Percentiles rank a stretch among this genome's conserved stretches.
Evolutionary conservation across 2,797 vertebrate genomes (phyloP).

Genomic region (Loris lydekkerianus): DNA sequence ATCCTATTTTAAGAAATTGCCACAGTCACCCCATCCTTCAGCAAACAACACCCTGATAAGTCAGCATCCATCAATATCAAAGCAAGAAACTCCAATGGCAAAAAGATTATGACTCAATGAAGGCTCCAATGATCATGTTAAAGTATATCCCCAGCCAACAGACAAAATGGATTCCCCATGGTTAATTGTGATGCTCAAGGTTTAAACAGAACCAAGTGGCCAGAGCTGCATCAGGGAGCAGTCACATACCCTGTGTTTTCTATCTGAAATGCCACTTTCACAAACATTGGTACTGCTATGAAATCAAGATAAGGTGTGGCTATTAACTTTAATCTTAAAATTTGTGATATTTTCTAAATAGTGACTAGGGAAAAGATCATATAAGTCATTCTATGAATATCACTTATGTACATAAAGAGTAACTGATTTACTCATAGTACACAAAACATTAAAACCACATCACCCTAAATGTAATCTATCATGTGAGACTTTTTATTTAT

Average conservation of each 20-base stretch:
- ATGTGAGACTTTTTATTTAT: not conserved
- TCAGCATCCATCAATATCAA: not conserved
- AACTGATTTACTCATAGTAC: not conserved
- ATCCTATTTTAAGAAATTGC: not conserved
- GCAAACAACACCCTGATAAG: not conserved
- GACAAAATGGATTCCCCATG: not conserved
- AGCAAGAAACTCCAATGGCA: not conserved
- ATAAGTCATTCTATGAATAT: not conserved
- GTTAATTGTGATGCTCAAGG: not conserved
- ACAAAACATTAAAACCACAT: not conserved
- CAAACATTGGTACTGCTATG: not conserved
- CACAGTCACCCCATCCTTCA: not conserved
- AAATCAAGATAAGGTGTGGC: not conserved
- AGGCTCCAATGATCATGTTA: not conserved
- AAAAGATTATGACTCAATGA: not conserved
- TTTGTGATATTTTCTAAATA: constrained; percentile 4
- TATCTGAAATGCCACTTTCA: not conserved
- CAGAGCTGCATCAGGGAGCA: not conserved
- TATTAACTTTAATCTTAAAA: not conserved
- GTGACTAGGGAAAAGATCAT: not conserved
- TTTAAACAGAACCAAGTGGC: not conserved
- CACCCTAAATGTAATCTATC: not conserved
- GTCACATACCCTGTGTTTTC: not conserved
- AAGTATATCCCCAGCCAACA: not conserved
- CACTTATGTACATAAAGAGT: not conserved